phyloP scores from a whole-genome alignment of 2,113 vertebrate genomes.

The Ursus arctos region DNA sequence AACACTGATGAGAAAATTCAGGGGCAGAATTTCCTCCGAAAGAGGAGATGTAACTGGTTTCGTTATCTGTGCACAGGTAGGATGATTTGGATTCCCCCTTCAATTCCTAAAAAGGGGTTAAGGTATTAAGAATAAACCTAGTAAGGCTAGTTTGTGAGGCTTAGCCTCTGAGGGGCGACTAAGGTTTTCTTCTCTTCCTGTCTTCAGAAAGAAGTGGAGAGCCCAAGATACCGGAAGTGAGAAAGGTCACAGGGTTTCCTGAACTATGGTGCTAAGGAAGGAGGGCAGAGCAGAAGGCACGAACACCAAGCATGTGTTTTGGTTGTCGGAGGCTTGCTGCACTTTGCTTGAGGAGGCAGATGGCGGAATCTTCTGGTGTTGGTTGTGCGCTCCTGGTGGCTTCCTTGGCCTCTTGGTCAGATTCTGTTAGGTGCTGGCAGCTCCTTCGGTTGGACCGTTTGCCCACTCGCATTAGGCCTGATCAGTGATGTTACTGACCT shows the following conservation, averaged over 20 bases:
- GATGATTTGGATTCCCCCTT: neutral
- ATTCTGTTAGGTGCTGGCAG: neutral
- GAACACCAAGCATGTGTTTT: neutral
- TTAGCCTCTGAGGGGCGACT: neutral
- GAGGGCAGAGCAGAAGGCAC: neutral
- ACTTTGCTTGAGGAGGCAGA: neutral
- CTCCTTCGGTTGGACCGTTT: constrained; percentile 58
- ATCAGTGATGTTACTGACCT: constrained; percentile 90
- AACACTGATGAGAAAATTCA: neutral
- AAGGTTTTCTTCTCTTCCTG: neutral
- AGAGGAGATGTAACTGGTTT: neutral
- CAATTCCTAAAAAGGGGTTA: neutral
- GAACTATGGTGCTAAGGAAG: neutral
- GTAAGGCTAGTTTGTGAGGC: neutral
- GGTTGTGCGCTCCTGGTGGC: neutral
- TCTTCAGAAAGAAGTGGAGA: neutral
- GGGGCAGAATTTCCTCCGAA: neutral
- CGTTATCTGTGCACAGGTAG: neutral
- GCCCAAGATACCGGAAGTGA: neutral
- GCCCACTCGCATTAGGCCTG: constrained; percentile 71
- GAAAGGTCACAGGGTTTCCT: neutral
- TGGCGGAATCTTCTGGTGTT: neutral
- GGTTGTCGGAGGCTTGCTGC: neutral
- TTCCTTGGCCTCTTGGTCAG: neutral
- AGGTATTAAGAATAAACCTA: neutral